Evolutionary conservation across 2,113 vertebrate genomes (phyloP).

Genomic region (Gymnobelideus leadbeateri): DNA sequence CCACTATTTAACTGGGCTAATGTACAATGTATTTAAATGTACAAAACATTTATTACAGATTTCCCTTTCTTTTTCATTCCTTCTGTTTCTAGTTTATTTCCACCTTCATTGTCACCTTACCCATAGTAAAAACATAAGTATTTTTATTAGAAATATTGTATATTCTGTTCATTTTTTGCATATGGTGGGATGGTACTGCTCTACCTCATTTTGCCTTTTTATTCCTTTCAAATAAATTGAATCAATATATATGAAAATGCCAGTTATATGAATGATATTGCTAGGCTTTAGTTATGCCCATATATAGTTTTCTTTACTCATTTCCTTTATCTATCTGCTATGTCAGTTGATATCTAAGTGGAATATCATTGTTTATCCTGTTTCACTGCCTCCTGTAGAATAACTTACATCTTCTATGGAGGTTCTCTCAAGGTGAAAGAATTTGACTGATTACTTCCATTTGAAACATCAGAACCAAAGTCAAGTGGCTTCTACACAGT

Average conservation of each 20-base stretch:
- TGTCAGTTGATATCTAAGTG: background rate
- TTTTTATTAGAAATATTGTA: background rate
- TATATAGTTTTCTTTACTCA: background rate
- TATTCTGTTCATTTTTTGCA: background rate
- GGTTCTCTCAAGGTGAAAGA: background rate
- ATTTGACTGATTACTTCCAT: background rate
- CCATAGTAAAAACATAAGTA: background rate
- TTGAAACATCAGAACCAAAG: background rate
- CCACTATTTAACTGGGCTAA: background rate
- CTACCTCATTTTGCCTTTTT: background rate
- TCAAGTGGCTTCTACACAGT: background rate
- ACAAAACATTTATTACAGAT: background rate
- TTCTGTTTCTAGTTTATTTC: conserved; percentile 14
- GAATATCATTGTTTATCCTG: background rate
- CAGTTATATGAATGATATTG: background rate
- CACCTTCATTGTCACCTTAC: background rate
- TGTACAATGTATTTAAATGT: no score
- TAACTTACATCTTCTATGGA: conserved; percentile 25
- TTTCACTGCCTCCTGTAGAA: background rate
- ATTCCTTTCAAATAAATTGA: background rate
- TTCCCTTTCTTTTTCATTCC: background rate
- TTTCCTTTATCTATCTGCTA: conserved; percentile 8
- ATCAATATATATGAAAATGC: background rate
- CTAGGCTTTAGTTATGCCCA: background rate
- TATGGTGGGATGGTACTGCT: background rate